Conservation (phyloP, 2,113 vertebrate genomes). For the Poicephalus gulielmi region DNA sequence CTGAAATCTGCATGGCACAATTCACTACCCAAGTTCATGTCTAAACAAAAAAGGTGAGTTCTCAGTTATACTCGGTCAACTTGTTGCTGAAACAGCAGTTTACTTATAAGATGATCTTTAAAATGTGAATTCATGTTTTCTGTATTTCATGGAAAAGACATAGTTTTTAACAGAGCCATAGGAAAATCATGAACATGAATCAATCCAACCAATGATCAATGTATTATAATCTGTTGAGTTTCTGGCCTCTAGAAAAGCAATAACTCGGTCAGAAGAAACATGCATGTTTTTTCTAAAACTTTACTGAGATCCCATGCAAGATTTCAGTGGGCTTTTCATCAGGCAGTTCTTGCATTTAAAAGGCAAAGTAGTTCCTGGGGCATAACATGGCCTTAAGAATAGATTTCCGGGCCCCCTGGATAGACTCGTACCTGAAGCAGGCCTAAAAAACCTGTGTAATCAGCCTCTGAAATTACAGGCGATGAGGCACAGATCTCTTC, state of each 20-base stretch:
- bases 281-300: not conserved
- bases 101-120: not conserved
- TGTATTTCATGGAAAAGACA: not conserved
- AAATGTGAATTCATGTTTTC: not conserved
- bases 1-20: not conserved
- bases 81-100: constrained; percentile 1
- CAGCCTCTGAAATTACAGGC: not conserved
- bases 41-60: not conserved
- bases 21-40: not conserved
- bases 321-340: not conserved
- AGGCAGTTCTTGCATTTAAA: not conserved
- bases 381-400: not conserved
- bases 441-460: not conserved
- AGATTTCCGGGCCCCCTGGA: not conserved
- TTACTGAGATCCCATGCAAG: not conserved
- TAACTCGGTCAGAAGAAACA: not conserved
- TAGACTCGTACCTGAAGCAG: not conserved
- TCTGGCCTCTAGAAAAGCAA: not conserved
- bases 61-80: not conserved
- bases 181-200: not conserved
- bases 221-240: not conserved
- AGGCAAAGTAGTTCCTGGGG: not conserved
- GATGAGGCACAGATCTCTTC: not conserved
- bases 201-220: not conserved
- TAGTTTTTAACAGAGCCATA: not conserved